Conservation (phyloP, 2,113 vertebrate species). For the Trochalopteron elliotii region DNA sequence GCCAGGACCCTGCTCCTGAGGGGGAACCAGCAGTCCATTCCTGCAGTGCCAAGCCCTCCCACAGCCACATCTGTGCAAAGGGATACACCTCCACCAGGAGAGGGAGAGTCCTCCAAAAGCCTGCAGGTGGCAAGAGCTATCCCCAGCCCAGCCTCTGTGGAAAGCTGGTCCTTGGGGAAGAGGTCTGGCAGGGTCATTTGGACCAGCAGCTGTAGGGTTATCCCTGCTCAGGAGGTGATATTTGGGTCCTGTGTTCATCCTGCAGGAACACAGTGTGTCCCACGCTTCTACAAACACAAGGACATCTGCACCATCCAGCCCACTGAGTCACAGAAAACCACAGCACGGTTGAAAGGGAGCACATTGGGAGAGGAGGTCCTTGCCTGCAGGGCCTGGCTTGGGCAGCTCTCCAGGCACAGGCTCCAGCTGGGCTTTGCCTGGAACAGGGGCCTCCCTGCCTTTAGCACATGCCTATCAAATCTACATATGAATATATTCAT, state of each 20-base stretch:
- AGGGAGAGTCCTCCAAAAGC: background rate
- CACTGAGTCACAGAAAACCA: background rate
- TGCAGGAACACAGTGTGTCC: background rate
- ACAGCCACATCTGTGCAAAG: background rate
- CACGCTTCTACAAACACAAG: background rate
- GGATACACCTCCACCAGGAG: background rate
- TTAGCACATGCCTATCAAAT: accelerated
- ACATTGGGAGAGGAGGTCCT: accelerated
- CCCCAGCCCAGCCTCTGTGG: background rate
- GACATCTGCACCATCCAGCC: background rate
- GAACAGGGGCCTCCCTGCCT: background rate
- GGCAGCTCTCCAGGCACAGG: background rate
- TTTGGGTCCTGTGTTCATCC: background rate
- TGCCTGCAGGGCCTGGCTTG: background rate
- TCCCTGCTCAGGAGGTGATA: background rate
- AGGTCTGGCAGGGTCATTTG: background rate
- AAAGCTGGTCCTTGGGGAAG: background rate
- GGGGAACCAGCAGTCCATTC: background rate
- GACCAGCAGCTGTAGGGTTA: background rate
- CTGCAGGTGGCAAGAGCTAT: background rate
- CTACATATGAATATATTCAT: background rate
- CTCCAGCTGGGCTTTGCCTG: background rate
- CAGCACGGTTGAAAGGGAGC: accelerated
- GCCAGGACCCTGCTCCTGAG: background rate
- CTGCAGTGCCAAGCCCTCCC: background rate